These are phyloP conservation scores for Morpho achilles DNA, from an alignment of 2,888 invertebrate genomes.

Conservation along the genomic window DNA sequence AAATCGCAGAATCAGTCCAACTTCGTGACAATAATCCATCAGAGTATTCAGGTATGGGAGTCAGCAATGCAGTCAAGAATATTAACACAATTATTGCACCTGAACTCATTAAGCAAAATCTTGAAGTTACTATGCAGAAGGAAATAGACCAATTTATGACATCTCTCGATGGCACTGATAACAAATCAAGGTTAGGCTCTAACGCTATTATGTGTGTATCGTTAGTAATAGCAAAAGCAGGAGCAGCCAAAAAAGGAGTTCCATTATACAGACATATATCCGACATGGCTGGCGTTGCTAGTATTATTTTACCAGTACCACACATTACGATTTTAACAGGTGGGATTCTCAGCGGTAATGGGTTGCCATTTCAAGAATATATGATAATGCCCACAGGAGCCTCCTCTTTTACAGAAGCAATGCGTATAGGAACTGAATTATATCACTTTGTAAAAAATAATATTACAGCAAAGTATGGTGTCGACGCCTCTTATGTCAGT, in stretches of 20 bases:
- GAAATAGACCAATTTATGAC: conserved; percentile 93
- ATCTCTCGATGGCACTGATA: conserved; percentile 96
- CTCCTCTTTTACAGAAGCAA: conserved; percentile 93
- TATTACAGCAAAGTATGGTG: conserved; percentile 92
- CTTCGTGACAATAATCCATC: conserved; percentile 92
- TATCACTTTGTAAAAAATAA: conserved; percentile 96
- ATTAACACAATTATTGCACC: conserved; percentile 91
- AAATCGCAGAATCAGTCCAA: conserved; percentile 96
- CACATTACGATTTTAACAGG: conserved; percentile 99
- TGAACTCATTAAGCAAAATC: conserved; percentile 86
- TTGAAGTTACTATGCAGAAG: conserved; percentile 94
- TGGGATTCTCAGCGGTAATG: conserved; percentile 97
- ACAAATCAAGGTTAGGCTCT: conserved; percentile 95
- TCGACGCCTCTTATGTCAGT: conserved; percentile 95
- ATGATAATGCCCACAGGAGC: conserved; percentile 96
- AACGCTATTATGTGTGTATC: conserved; percentile 98
- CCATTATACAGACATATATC: conserved; percentile 96
- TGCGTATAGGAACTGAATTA: conserved; percentile 97
- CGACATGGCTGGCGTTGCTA: conserved; percentile 92
- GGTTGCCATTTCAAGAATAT: conserved; percentile 96
- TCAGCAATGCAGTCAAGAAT: conserved; percentile 92
- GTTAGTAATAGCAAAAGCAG: conserved; percentile 96
- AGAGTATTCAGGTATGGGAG: conserved; percentile 95
- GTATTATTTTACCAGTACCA: conserved; percentile 96
- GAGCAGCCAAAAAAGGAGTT: conserved; percentile 94